Base-by-base conservation (phyloP, 2,113 vertebrate species). In the Tiliqua scincoides region DNA sequence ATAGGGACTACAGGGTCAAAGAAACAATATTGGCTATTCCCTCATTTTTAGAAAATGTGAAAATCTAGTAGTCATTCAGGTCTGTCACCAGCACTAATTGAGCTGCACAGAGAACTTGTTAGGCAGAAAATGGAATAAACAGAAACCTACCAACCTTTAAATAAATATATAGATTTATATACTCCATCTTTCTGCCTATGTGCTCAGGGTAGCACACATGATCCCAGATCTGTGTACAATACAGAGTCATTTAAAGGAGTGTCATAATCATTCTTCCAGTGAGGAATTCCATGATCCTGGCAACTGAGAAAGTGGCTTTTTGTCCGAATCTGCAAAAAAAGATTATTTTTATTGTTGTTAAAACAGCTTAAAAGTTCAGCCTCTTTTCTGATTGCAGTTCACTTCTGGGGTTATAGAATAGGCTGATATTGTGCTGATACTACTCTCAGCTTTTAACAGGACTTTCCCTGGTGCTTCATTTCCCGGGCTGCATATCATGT, bases 371-470 rank as follows among this genome's bases (percentile, higher is more conserved):
- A 30, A n/a, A 52, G 7, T 35, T 37, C 76, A 61, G 18, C 80
- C 23, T 40, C 25, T 81, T 6, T 48, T 62, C 27, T 84, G 87
- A 37, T 48, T 90, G 76, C 11, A 87, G 23, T 48, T 74, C 87
- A 77, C 20, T 85, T 68, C 32, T 3, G 73, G 80, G 37, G 40
- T 87, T 71, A 90, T 79, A 67, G 83, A 6, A 87, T 40, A 87
- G 87, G 86, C 85, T 92, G 88, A 75, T 93, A 2, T 90, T 83
- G 89, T 89, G 4, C 85, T 35, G 80, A 76, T 83, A 77, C 25
- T 25, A 54, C 43, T 7, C n/a, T 68, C 21, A 57, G 68, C n/a
- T 57, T 77, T 52, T 37, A 70, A 77, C 79, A 25, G 21, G 5
- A 52, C 35, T 82, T 78, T 92, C 87, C 79, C 77, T 93, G 18